Percentiles rank a stretch among this genome's conserved stretches.
These are phyloP conservation scores for Polymixis lichenea DNA, from an alignment of 2,888 invertebrate genomes.

Conservation along the genomic window DNA sequence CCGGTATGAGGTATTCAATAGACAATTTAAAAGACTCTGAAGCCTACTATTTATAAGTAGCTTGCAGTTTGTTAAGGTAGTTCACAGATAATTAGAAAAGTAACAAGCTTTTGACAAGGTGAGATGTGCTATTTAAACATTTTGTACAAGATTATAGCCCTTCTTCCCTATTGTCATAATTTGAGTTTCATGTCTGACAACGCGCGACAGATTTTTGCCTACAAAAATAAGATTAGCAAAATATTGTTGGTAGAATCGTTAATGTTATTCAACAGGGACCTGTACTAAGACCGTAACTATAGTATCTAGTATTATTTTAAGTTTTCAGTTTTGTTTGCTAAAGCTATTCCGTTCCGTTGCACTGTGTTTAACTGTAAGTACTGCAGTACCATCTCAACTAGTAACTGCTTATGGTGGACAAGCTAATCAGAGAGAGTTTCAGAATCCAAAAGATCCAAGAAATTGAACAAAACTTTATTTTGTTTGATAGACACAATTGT, in stretches of 20 bases:
- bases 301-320: not conserved
- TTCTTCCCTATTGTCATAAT: not conserved
- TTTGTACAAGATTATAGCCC: not conserved
- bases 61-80: not conserved
- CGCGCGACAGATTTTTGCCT: not conserved
- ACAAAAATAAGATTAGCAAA: not conserved
- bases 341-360: no score
- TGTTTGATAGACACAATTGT: not conserved
- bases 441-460: not conserved
- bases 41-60: no score
- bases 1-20: not conserved
- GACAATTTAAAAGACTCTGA: not conserved
- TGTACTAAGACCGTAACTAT: not conserved
- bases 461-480: not conserved
- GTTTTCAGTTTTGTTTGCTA: not conserved
- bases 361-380: not conserved
- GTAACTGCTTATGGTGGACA: not conserved
- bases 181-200: not conserved
- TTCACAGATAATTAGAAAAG: not conserved
- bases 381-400: not conserved
- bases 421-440: not conserved
- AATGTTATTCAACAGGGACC: conserved; percentile 13
- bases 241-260: not conserved
- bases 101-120: conserved; percentile 19
- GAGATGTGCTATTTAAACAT: not conserved